phyloP scores from a whole-genome alignment of 2,113 vertebrate species.

The Myrmophylax atrothorax region DNA sequence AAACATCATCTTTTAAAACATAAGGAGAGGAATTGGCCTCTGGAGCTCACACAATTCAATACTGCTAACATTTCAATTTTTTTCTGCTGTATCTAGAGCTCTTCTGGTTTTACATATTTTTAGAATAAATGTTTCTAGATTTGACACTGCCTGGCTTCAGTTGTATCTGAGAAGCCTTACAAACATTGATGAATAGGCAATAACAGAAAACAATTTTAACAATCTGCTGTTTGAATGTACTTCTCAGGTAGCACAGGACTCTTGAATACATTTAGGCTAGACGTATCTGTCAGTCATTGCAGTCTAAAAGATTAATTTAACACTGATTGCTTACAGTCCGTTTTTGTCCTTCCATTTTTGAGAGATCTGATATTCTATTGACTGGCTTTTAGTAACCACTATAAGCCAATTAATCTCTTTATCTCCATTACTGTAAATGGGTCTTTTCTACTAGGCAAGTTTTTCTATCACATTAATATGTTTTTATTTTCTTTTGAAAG shows the following conservation, averaged over 20 bases:
- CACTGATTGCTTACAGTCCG: not conserved
- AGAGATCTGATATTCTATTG: slow-evolving; percentile 5
- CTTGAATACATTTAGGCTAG: not conserved
- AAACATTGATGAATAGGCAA: not conserved
- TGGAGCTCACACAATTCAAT: not conserved
- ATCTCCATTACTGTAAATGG: not conserved
- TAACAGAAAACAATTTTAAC: not conserved
- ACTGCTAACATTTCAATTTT: not conserved
- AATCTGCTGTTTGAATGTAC: not conserved
- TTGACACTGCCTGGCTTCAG: not conserved
- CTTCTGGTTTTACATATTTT: not conserved
- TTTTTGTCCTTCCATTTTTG: not conserved
- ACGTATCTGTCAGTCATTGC: not conserved
- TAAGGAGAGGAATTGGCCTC: not conserved
- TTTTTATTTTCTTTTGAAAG: not conserved
- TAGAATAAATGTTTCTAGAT: not conserved
- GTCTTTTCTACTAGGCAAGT: not conserved
- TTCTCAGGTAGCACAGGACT: fast-evolving
- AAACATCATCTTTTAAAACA: not conserved
- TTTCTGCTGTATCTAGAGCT: not conserved
- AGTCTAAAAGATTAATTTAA: slow-evolving; percentile 1
- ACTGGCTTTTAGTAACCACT: slow-evolving; percentile 17
- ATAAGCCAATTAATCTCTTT: not conserved
- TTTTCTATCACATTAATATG: not conserved
- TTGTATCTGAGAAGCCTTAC: not conserved